Base-by-base conservation (phyloP, 2,797 vertebrate species). In the Sarcoramphus papa region DNA sequence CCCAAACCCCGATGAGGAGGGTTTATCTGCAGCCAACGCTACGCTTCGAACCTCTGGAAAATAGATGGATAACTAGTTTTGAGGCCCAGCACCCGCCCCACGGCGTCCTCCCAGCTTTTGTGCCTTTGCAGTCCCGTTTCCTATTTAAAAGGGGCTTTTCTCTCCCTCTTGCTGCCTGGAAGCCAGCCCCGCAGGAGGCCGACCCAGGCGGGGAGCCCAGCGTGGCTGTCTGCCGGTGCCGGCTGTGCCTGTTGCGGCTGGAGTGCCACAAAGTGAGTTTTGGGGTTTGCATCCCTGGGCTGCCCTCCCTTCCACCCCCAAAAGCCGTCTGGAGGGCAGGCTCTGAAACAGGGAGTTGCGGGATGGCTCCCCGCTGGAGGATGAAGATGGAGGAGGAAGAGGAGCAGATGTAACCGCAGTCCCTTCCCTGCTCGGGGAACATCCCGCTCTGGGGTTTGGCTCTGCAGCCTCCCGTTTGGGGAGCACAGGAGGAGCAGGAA, bases 351-450 rank as follows among this genome's bases (percentile, higher is more conserved):
- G 20, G 25, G n/a, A 47, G 60, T 43, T 56, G 67, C 2, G 6
- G 77, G 69, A 4, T 30, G 64, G 50, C n/a, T 88, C 37, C 60
- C 11, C 3, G 14, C 31, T 10, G 67, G 25, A 40, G 69, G 77
- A 18, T 45, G 89, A 47, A 74, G 89, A 35, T 9, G 57, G 92
- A 63, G 69, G 65, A 89, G 77, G 87, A 81, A 80, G 53, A 75
- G 83, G 75, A 62, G 54, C 40, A 37, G 77, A 76, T 53, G 76
- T 23, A 37, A 54, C 51, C 10, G 0, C 8, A 18, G 43, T 8
- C 43, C 33, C 23, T 72, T 54, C 25, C 35, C 11, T 11, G 56
- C 73, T 60, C 1, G 3, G n/a, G 45, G 43, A 59, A 20, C 86
- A 76, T 70, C 40, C 45, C 1, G 0, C 1, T 35, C 7, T 53